phyloP scores from a whole-genome alignment of 1,140 invertebrate species.

The Anastrepha ludens region DNA sequence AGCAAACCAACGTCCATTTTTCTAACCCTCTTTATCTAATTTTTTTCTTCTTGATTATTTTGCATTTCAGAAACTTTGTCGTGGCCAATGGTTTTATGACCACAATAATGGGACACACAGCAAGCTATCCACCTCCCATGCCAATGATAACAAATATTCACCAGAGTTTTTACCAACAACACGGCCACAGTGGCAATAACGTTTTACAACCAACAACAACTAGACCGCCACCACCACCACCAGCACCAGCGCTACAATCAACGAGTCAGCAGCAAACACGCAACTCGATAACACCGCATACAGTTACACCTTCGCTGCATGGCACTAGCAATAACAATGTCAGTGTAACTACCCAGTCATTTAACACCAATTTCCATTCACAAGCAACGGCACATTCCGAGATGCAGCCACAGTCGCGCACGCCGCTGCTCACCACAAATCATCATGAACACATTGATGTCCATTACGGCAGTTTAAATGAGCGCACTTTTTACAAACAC shows the following conservation, averaged over 20 bases:
- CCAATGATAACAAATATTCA: slow-evolving; percentile 59
- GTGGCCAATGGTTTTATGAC: slow-evolving; percentile 75
- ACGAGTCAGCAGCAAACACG: slow-evolving; percentile 39
- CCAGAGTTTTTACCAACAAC: slow-evolving; percentile 56
- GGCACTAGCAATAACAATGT: not conserved
- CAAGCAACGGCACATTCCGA: slow-evolving; percentile 24
- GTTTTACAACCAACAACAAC: slow-evolving; percentile 1
- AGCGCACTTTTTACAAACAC: slow-evolving; percentile 4
- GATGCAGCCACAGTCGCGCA: slow-evolving; percentile 2
- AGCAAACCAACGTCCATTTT: not conserved
- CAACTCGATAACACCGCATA: not conserved
- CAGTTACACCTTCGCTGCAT: not conserved
- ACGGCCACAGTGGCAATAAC: not conserved
- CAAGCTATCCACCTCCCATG: slow-evolving; percentile 57
- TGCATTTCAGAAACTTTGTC: slow-evolving; percentile 73
- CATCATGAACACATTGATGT: not conserved
- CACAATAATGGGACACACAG: slow-evolving; percentile 69
- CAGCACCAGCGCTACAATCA: not conserved
- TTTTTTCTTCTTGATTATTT: slow-evolving; percentile 64
- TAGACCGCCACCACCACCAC: not conserved
- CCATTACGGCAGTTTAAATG: slow-evolving; percentile 10
- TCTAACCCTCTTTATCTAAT: not conserved
- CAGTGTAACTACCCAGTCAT: not conserved
- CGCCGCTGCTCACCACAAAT: not conserved
- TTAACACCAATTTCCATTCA: not conserved